phyloP scores from a whole-genome alignment of 2,113 vertebrate genomes.

The Brienomyrus longianalis region DNA sequence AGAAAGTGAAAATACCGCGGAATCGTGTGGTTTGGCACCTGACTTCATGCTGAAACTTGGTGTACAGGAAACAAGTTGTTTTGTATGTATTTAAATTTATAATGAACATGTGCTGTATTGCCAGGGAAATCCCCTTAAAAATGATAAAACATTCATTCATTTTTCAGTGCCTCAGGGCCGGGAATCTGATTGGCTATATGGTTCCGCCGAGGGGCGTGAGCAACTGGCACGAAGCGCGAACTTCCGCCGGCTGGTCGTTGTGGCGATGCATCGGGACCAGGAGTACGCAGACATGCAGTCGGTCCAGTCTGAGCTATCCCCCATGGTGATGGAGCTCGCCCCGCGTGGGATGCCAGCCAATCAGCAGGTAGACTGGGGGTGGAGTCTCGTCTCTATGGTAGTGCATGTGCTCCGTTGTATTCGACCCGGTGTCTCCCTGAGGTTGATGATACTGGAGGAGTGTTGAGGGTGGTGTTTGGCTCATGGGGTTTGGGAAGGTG shows the following conservation, averaged over 20 bases:
- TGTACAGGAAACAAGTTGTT: background rate
- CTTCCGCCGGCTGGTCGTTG: constrained; percentile 75
- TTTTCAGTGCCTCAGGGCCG: constrained; percentile 84
- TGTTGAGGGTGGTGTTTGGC: background rate
- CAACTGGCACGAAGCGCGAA: constrained; percentile 78
- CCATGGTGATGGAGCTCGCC: constrained; percentile 90
- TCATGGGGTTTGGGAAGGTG: background rate
- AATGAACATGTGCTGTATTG: background rate
- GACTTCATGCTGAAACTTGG: background rate
- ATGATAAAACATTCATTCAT: background rate
- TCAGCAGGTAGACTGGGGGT: constrained; percentile 72
- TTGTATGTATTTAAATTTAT: background rate
- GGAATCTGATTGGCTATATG: constrained; percentile 91
- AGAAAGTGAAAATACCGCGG: background rate
- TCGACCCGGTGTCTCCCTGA: background rate
- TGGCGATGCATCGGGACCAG: constrained; percentile 85
- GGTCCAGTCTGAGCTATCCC: constrained; percentile 82
- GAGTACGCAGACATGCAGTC: constrained; percentile 77
- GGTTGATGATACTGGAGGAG: background rate
- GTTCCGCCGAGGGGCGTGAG: constrained; percentile 74
- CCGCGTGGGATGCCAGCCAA: constrained; percentile 72
- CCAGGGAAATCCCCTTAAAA: background rate
- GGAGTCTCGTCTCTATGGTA: background rate
- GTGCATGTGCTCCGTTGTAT: background rate
- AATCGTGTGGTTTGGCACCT: background rate